Percentiles rank a stretch among this genome's conserved stretches.
These are phyloP conservation scores for Chauna torquata DNA, from an alignment of 2,113 vertebrate genomes.

Conservation along the genomic window DNA sequence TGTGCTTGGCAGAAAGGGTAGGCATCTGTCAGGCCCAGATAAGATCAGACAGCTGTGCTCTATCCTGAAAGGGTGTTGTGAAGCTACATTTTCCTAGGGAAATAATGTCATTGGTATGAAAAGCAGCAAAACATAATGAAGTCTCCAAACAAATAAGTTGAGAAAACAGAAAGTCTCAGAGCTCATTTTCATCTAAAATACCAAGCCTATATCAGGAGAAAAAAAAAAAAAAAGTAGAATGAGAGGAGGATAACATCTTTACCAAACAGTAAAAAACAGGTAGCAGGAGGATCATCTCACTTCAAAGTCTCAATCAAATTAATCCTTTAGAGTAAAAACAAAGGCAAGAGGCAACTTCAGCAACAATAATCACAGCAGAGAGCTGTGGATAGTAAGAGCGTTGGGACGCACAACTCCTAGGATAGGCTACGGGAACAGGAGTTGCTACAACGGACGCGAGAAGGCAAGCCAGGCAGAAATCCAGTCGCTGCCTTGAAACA, in stretches of 20 bases:
- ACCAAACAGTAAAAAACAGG: neutral
- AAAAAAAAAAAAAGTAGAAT: neutral
- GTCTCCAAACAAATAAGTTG: neutral
- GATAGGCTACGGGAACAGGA: accelerated
- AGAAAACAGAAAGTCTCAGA: neutral
- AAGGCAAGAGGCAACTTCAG: neutral
- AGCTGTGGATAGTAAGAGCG: neutral
- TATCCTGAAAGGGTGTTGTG: neutral
- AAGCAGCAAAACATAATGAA: constrained; percentile 26
- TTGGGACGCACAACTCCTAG: neutral
- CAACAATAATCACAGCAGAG: neutral
- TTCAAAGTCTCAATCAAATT: neutral
- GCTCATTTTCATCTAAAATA: constrained; percentile 15
- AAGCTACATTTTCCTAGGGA: constrained; percentile 1
- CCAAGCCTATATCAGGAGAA: neutral
- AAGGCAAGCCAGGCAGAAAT: neutral
- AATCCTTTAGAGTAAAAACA: neutral
- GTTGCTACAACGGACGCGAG: neutral
- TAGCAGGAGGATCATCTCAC: neutral
- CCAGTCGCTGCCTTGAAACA: neutral
- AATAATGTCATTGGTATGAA: constrained; percentile 20
- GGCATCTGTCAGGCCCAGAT: constrained; percentile 51
- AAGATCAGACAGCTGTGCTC: constrained; percentile 54
- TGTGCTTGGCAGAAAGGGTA: neutral
- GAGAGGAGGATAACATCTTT: neutral